Conservation (phyloP, 2,113 vertebrate genomes). For the Pelodiscus sinensis region DNA sequence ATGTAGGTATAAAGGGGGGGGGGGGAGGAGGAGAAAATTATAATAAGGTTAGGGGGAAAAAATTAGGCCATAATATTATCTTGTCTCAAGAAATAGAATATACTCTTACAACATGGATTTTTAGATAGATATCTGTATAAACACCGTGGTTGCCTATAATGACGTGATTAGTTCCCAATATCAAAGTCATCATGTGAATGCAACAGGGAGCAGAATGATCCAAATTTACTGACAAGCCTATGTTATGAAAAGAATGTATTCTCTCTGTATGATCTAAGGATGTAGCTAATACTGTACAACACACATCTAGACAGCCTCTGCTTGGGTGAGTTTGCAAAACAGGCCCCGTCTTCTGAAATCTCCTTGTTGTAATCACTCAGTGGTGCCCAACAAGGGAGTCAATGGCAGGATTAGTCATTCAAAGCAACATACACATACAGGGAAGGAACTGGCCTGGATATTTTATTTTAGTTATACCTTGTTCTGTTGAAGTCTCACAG, state of each 20-base stretch:
- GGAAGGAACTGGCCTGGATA: not conserved
- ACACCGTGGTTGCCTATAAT: not conserved
- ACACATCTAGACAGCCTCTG: not conserved
- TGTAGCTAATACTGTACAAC: not conserved
- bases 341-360: not conserved
- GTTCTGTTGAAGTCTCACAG: not conserved
- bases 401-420: not conserved
- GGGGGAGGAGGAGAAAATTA: conserved; percentile 24
- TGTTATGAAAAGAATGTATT: not conserved
- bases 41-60: not conserved
- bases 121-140: not conserved
- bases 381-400: not conserved
- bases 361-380: fast-evolving
- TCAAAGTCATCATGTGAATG: not conserved
- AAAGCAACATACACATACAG: not conserved
- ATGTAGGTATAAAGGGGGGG: not conserved
- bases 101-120: not conserved
- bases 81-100: not conserved
- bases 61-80: conserved; percentile 35
- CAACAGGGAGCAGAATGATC: not conserved
- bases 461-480: not conserved
- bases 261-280: not conserved
- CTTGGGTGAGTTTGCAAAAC: not conserved
- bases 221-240: not conserved
- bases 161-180: not conserved